These are phyloP conservation scores for Phorcus lineatus DNA, from an alignment of 2,888 invertebrate species.

Conservation along the genomic window DNA sequence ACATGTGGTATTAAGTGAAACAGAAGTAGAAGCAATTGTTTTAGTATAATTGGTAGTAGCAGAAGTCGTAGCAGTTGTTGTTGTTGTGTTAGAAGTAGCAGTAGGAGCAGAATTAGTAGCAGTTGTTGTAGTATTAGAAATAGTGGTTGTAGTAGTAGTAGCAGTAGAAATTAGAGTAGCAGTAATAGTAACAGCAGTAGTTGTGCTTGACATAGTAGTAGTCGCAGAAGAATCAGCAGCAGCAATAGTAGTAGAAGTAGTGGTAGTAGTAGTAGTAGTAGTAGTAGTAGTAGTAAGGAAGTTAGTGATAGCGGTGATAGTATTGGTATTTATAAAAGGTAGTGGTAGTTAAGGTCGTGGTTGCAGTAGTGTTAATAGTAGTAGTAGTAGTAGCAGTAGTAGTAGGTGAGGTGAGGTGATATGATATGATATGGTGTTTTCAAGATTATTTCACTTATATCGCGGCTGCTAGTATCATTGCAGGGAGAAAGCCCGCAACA, in stretches of 20 bases:
- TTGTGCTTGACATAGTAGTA: background rate
- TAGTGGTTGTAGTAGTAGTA: background rate
- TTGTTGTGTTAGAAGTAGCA: slow-evolving; percentile 6
- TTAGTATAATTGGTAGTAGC: slow-evolving; percentile 33
- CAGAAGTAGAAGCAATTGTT: slow-evolving; percentile 26
- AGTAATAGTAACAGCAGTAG: slow-evolving; percentile 21
- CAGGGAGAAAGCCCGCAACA: too few species aligned
- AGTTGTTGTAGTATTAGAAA: slow-evolving; percentile 29
- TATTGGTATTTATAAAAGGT: background rate
- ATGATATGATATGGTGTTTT: too few species aligned
- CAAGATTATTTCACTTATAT: too few species aligned
- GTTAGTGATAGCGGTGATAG: background rate
- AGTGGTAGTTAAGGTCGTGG: slow-evolving; percentile 28
- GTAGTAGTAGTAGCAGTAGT: slow-evolving; percentile 34
- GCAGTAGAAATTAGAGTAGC: slow-evolving; percentile 25
- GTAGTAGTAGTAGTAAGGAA: background rate
- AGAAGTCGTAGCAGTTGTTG: too few species aligned
- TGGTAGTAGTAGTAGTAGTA: background rate
- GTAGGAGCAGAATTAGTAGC: slow-evolving; percentile 28
- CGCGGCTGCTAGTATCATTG: too few species aligned
- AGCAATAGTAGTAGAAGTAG: slow-evolving; percentile 25
- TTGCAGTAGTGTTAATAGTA: slow-evolving; percentile 29
- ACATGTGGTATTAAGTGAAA: too few species aligned
- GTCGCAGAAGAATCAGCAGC: slow-evolving; percentile 30
- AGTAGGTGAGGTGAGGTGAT: too few species aligned